Evolutionary conservation across 2,888 invertebrate species (phyloP).

Genomic region (Gortyna flavago): DNA sequence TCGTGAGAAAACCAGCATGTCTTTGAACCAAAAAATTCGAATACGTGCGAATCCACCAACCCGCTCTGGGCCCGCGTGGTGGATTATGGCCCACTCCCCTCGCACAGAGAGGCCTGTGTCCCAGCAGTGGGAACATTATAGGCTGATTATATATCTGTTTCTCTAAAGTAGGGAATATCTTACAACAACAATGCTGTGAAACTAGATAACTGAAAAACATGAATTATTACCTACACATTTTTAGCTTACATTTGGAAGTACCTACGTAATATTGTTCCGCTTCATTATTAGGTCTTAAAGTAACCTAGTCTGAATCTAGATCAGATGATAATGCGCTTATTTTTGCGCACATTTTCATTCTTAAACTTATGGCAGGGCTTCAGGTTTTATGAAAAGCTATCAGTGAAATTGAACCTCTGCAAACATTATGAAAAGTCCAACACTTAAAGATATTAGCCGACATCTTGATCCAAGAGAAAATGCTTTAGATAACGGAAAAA

Average conservation of each 20-base stretch:
- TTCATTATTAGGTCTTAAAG: neutral
- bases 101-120: no score
- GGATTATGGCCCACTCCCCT: no score
- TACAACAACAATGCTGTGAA: neutral
- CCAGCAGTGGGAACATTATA: no score
- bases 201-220: neutral
- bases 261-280: no score
- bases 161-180: neutral
- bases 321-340: neutral
- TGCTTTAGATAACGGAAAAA: neutral
- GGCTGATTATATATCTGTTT: neutral
- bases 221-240: neutral
- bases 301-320: neutral
- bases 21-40: no score
- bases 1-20: no score
- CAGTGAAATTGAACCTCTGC: neutral
- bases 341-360: neutral
- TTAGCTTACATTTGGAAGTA: neutral
- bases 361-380: neutral
- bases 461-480: neutral
- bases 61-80: no score
- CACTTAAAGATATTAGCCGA: neutral
- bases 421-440: neutral
- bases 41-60: no score
- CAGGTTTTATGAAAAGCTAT: neutral